Base-by-base conservation (phyloP, 1,140 invertebrate genomes). In the Ceratosolen solmsi region DNA sequence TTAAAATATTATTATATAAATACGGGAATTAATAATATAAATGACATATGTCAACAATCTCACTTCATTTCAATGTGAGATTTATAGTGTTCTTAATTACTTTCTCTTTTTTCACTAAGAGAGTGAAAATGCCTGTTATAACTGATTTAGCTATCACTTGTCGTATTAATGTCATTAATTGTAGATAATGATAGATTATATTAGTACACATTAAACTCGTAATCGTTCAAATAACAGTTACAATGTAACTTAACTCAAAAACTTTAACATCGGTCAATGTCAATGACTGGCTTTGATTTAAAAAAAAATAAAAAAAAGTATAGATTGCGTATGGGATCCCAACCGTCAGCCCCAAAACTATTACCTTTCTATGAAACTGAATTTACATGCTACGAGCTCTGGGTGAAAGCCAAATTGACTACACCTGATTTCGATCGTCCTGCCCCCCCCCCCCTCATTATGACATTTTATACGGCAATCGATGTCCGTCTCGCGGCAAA, bases 391-490 rank as follows among this genome's bases (percentile, higher is more conserved):
- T 46, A 65, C 22, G 82, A 84, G 74, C 85, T 86, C 86, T 89
- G 87, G 87, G 84, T 51, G 60, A 13, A 49, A 68, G 87, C 88
- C 88, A 89, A 89, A 89, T 89, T 88, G 87, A 86, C 85, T 87
- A 87, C 87, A 87, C 86, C 86, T 88, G 87, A 89, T 88, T 88
- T 85, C 87, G 85, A 89, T 89, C 87, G 86, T 87, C 84, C 75
- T 86, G 80, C 86, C 54, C 46, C 5, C 86, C 54, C 46, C 5
- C 41, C 68, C 71, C 80, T 84, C 86, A 87, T 88, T 87, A 86
- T 82, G 85, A 75, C 87, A 86, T 87, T 87, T 88, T 89, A 88
- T 87, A 86, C 78, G 85, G 83, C 70, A 84, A 63, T 49, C 56
- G 49, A 36, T 5, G 22, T 68, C 56, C 13, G 36, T 72, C 41